Percentiles rank a stretch among this genome's conserved stretches.
phyloP scores from a whole-genome alignment of 92 coral and sea anemone genomes.

The Palythoa heliodiscus region DNA sequence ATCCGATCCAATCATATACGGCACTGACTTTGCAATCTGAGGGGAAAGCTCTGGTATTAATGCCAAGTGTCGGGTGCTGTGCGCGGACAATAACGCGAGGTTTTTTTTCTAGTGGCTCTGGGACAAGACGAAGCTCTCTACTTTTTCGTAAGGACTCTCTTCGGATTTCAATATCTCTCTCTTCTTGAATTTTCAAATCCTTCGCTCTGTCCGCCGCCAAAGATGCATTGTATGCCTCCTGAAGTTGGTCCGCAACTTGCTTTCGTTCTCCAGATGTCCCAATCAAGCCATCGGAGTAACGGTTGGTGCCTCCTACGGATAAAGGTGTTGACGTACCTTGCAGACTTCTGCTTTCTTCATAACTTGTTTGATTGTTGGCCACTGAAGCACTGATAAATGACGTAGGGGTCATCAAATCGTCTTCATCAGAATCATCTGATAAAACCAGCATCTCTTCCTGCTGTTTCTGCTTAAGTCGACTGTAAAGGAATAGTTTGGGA shows the following conservation, averaged over 20 bases:
- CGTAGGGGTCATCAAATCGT: background rate
- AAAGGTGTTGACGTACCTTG: conserved; percentile 7
- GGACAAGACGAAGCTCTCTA: conserved; percentile 13
- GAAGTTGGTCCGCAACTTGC: conserved; percentile 15
- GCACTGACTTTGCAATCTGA: background rate
- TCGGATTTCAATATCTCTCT: background rate
- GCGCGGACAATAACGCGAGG: background rate
- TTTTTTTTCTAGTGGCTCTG: background rate
- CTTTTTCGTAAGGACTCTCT: background rate
- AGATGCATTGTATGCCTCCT: conserved; percentile 25
- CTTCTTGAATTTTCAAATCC: background rate
- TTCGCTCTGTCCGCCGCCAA: conserved; percentile 41
- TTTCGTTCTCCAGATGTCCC: conserved; percentile 34
- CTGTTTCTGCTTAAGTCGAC: background rate
- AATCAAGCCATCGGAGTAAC: conserved; percentile 34
- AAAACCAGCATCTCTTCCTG: conserved; percentile 3
- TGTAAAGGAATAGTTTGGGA: conserved; percentile 8
- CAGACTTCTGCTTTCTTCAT: background rate
- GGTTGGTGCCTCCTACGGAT: conserved; percentile 9
- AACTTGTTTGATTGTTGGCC: background rate
- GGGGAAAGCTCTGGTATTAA: conserved; percentile 2
- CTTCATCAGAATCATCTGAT: conserved; percentile 8
- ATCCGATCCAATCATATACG: conserved; percentile 20
- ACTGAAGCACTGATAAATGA: background rate
- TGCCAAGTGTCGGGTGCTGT: conserved; percentile 19